A percentile compares a stretch with the other conserved stretches of the same genome.
Conservation (phyloP, 1,140 invertebrate genomes). For the Bombus sylvicola region DNA sequence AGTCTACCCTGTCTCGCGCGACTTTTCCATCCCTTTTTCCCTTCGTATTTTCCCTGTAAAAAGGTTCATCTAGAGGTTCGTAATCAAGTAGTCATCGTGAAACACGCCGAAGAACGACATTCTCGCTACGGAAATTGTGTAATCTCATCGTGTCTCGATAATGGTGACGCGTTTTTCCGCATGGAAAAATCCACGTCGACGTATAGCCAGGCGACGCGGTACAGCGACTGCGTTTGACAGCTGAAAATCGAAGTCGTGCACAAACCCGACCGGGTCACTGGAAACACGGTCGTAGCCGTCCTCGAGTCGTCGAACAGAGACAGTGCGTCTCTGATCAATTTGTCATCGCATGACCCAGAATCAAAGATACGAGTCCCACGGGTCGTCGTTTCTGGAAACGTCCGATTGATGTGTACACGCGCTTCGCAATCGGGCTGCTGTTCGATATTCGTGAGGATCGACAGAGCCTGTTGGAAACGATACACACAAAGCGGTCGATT, state of each 20-base stretch:
- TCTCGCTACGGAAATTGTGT: background rate
- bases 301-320: slow-evolving; percentile 15
- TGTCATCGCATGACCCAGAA: slow-evolving; percentile 68
- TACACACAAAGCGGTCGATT: background rate
- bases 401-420: slow-evolving; percentile 19
- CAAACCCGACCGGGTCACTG: background rate
- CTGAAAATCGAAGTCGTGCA: slow-evolving; percentile 31
- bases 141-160: background rate
- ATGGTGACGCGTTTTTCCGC: slow-evolving; percentile 1
- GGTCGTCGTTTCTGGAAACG: slow-evolving; percentile 58
- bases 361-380: slow-evolving; percentile 66
- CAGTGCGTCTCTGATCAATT: slow-evolving; percentile 65
- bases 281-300: slow-evolving; percentile 4
- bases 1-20: background rate
- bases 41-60: background rate
- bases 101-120: background rate
- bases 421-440: background rate
- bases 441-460: background rate
- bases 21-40: background rate
- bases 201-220: background rate
- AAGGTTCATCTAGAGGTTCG: slow-evolving; percentile 26
- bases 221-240: slow-evolving; percentile 27
- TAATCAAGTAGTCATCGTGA: background rate
- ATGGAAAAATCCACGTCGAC: slow-evolving; percentile 1
- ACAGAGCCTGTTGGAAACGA: background rate